These are phyloP conservation scores for Oenanthe oenanthe DNA, from an alignment of 2,113 vertebrate species.

Conservation along the genomic window DNA sequence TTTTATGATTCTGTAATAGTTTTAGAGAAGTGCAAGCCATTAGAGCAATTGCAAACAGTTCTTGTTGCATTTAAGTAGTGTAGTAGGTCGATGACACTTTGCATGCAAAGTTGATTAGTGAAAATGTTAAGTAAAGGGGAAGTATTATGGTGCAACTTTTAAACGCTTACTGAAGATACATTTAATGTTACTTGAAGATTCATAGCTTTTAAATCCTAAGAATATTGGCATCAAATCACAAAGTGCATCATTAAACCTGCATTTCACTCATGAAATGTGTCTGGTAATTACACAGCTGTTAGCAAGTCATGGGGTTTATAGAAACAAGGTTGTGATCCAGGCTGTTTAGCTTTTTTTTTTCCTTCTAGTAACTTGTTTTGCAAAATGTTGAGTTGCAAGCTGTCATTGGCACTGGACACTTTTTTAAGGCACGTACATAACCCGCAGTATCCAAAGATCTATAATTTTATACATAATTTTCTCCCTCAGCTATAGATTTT, in stretches of 20 bases:
- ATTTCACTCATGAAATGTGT: background rate
- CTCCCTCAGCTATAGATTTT: background rate
- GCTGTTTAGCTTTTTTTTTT: background rate
- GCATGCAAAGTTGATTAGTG: background rate
- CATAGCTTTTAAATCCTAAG: background rate
- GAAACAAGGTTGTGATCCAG: background rate
- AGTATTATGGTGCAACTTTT: background rate
- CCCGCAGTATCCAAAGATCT: background rate
- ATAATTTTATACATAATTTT: background rate
- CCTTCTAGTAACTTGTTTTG: background rate
- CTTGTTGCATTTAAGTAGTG: background rate
- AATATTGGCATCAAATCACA: background rate
- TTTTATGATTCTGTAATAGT: background rate
- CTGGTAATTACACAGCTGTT: background rate
- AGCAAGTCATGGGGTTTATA: background rate
- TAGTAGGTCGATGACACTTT: background rate
- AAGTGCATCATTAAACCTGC: background rate
- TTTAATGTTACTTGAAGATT: background rate
- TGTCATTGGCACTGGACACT: background rate
- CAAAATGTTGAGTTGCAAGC: background rate
- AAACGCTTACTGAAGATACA: background rate
- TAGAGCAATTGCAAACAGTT: background rate
- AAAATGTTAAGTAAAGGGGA: background rate
- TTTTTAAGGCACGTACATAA: rapidly evolving
- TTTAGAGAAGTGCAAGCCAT: background rate